A percentile compares a stretch with the other conserved stretches of the same genome.
Evolutionary conservation across 2,888 invertebrate genomes (phyloP).

Genomic region (Argyra leucocephala): DNA sequence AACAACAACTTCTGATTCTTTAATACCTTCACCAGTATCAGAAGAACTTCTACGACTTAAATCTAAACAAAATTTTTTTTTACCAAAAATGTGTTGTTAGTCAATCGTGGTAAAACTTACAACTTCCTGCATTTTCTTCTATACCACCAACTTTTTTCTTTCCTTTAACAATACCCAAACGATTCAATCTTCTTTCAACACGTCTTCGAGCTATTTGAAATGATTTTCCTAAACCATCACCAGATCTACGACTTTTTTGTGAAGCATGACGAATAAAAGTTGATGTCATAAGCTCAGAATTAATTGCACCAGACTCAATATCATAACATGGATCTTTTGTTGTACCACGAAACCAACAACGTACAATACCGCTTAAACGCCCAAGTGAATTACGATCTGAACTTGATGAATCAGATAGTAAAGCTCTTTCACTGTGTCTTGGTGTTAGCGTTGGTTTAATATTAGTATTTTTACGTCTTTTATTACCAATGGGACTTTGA

Average conservation of each 20-base stretch:
- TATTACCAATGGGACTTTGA: constrained; percentile 68
- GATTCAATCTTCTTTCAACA: constrained; percentile 80
- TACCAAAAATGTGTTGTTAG: neutral
- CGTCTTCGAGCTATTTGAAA: constrained; percentile 73
- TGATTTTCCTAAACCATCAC: constrained; percentile 52
- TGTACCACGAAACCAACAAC: constrained; percentile 52
- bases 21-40: constrained; percentile 67
- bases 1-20: constrained; percentile 80
- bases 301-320: constrained; percentile 48
- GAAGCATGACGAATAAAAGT: constrained; percentile 49
- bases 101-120: constrained; percentile 45
- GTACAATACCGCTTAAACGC: constrained; percentile 62
- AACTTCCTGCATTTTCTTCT: constrained; percentile 72
- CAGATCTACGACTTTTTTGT: constrained; percentile 40
- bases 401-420: constrained; percentile 49
- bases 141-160: constrained; percentile 83
- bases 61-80: constrained; percentile 41
- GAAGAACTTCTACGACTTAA: constrained; percentile 72
- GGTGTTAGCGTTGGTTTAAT: constrained; percentile 59
- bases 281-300: constrained; percentile 49
- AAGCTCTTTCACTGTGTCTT: constrained; percentile 71
- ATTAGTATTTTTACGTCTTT: constrained; percentile 53
- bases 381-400: constrained; percentile 44
- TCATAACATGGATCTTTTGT: constrained; percentile 47
- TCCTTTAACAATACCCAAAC: constrained; percentile 71